Evolutionary conservation across 2,113 vertebrate genomes (phyloP), one percentile per base, ranked within the genome.

Genomic region (Chamaetylas fuelleborni): DNA sequence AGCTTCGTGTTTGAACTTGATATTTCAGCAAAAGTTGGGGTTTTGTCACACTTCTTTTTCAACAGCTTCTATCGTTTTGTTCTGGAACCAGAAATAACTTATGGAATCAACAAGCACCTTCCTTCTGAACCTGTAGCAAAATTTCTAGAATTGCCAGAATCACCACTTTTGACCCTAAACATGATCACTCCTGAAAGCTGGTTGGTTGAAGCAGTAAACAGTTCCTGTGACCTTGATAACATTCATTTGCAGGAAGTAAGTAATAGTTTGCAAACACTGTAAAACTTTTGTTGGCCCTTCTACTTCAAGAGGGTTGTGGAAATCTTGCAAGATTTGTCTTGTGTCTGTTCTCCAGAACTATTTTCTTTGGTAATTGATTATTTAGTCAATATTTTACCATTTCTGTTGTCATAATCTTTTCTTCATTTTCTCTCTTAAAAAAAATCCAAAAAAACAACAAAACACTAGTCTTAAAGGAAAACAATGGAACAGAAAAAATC

Each of bases 171-270:
- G 74, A 99, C 99, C 26, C 98, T 99, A 45, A 99, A 99, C 86
- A 98, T 99, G 99, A 99, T 99, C 86, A 99, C 99, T 82, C 99
- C 99, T 22, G 99, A 99, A 96, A 98, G 98, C 97, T 99, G 99
- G 99, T 97, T 99, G 97, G 99, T 99, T 85, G 98, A 99, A 98
- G 98, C 97, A 22, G 98, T 99, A 8, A 97, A 97, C 91, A 99
- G 99, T 97, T 98, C 98, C 38, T 98, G 98, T 89, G 99, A 99
- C 97, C 98, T 99, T 9, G 99, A 99, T 96, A 99, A 99, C 96
- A 99, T 99, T 97, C 98, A 98, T 95, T 97, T 99, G 72, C 98
- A 99, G 95, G 98, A 99, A 97, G 99, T 99, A 97, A 96, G 96
- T 98, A 36, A 15, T 25, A 23, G 2, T 76, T 73, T 69, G 20